These are phyloP conservation scores for Rafetus swinhoei DNA, from an alignment of 2,113 vertebrate genomes.

Conservation along the genomic window DNA sequence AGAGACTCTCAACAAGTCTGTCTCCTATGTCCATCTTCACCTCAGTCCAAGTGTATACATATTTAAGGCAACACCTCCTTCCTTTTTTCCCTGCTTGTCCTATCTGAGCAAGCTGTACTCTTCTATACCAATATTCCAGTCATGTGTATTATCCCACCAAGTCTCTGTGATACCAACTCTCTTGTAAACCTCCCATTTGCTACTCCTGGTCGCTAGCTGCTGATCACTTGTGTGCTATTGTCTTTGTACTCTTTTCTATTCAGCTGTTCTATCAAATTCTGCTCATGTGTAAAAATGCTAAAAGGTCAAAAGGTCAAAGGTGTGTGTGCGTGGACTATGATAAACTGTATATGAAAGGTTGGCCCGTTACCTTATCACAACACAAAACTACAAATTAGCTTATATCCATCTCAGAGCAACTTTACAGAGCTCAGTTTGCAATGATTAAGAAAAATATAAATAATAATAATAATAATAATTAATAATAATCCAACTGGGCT, in stretches of 20 bases:
- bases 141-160: too few relatives aligned
- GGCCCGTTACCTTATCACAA: not conserved
- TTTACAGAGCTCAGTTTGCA: not conserved
- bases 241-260: not conserved
- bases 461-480: not conserved
- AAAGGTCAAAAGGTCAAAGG: fast-evolving
- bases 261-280: not conserved
- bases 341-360: not conserved
- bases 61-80: too few relatives aligned
- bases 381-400: not conserved
- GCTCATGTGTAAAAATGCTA: not conserved
- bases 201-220: not conserved
- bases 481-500: not conserved
- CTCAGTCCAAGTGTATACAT: too few relatives aligned
- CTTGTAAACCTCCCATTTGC: not conserved
- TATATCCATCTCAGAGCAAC: not conserved
- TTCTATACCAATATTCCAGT: too few relatives aligned
- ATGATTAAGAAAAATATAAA: not conserved
- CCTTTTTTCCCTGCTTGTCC: too few relatives aligned
- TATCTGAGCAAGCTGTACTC: too few relatives aligned
- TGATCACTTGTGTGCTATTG: not conserved
- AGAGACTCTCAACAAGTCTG: too few relatives aligned
- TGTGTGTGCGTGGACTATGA: not conserved
- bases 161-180: not conserved
- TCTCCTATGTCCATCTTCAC: too few relatives aligned